Base-by-base conservation (phyloP, 2,888 invertebrate genomes). In the Drosophila cognata region DNA sequence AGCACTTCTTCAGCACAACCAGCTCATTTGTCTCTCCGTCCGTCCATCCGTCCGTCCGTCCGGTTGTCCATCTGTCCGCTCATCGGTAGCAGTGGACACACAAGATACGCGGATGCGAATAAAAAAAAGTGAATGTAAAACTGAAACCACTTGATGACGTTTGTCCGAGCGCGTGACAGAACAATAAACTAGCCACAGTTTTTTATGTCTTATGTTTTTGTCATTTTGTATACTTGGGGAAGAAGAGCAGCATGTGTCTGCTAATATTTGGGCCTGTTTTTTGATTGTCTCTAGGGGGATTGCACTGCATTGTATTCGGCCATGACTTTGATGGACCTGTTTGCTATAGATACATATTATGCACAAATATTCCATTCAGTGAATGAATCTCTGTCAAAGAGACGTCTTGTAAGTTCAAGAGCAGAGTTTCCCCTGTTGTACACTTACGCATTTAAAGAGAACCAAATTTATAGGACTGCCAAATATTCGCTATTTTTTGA, bases 41-140 rank as follows among this genome's bases (percentile, higher is more conserved):
- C 5, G 43, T 46, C 43, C 10, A 38, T 52, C 25, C 21, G 43
- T 28, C 31, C 18, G 41, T 58, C 50, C 53, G 36, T 38, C 56
- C 43, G 70, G 18, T 46, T 0, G 59, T 48, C 43, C 25, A 36
- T 33, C 50, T 18, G 57, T 41, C 13, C 56, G 43, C 56, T 48
- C 48, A 69, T 69, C 76, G 53, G 72, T 61, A 77, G 76, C 67
- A 46, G 66, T 43, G 71, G 65, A 75, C 71, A 36, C 71, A 64
- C 36, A 64, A 63, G 71, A 78, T 71, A 83, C 74, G 86, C 84
- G 84, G 84, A 84, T 84, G 88, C 88, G 85, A 81, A 88, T 41
- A 72, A 74, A 79, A 88, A 83, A 88, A 83, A 88, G 88, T 85
- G 84, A 85, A 85, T 85, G 84, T 85, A 81, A 81, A 75, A 71